Evolutionary conservation across 2,797 vertebrate species (phyloP).

Genomic region (Arrhamphus sclerolepis): DNA sequence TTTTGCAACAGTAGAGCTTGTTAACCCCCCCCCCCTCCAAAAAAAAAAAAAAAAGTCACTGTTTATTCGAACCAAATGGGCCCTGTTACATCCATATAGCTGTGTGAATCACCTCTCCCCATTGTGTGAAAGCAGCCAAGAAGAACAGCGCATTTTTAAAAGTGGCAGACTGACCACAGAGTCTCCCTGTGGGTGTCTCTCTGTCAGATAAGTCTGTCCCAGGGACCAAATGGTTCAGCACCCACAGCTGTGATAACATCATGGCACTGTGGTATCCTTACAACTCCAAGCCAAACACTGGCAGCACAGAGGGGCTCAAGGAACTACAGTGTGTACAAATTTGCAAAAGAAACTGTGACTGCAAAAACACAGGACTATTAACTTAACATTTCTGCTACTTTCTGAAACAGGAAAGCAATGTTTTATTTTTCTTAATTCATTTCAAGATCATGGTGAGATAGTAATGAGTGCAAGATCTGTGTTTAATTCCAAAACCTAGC

Average conservation of each 20-base stretch:
- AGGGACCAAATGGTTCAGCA: slow-evolving; percentile 76
- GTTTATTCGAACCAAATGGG: slow-evolving; percentile 25
- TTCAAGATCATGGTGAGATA: slow-evolving; percentile 8
- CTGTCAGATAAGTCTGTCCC: slow-evolving; percentile 49
- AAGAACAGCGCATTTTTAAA: slow-evolving; percentile 53
- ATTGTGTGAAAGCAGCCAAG: slow-evolving; percentile 53
- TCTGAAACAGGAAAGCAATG: too few relatives aligned
- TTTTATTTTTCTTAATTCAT: too few relatives aligned
- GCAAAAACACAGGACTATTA: too few relatives aligned
- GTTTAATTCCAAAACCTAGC: slow-evolving; percentile 55
- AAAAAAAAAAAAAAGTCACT: too few relatives aligned
- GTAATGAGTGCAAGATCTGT: slow-evolving; percentile 10
- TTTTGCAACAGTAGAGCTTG: background rate
- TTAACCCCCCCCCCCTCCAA: background rate
- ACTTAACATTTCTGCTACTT: too few relatives aligned
- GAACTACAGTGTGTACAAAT: background rate
- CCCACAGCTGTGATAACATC: slow-evolving; percentile 83
- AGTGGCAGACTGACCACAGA: slow-evolving; percentile 44
- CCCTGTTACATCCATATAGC: slow-evolving; percentile 15
- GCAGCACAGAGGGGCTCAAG: slow-evolving; percentile 21
- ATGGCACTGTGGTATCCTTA: slow-evolving; percentile 43
- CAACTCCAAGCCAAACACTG: slow-evolving; percentile 31
- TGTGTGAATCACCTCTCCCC: slow-evolving; percentile 30
- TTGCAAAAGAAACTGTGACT: too few relatives aligned
- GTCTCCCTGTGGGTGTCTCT: slow-evolving; percentile 43